Evolutionary conservation across 2,797 vertebrate genomes (phyloP), one percentile per base, ranked within the genome.

Genomic region (Brachymystax lenok): DNA sequence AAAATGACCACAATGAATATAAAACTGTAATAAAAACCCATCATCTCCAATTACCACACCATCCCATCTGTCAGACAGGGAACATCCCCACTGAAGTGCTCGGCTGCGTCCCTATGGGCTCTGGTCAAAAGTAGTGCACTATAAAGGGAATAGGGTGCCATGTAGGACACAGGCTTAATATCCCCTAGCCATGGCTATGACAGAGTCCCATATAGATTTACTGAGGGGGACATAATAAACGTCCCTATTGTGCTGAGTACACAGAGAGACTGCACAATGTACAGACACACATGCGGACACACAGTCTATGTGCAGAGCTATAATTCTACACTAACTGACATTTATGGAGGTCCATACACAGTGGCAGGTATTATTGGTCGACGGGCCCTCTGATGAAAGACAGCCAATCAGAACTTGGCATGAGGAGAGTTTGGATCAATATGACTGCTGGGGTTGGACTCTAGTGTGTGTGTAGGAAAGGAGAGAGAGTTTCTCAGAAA

Each of bases 261-360:
- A 74, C 56, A 71, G 27, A 35, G 33, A 63, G 28, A 30, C 40
- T 27, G n/a, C 5, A 50, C 46, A 71, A 14, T 21, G 68, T 35
- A 3, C 6, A 33, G 17, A 69, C 40, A 46, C 4, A 46, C 40
- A 13, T 10, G 10, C 35, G 35, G 40, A 56, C 40, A 46, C 40
- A 46, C 40, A 46, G 40, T 46, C 16, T 69, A 64, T 19, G 67
- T 71, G 70, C 59, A 71, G 13, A 76, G 76, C 59, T 63, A 61
- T 84, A 81, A 84, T 81, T 82, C 84, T 87, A 83, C 74, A 88
- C 71, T 73, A 81, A 74, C 82, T 92, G 90, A 91, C 91, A 92
- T 92, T 90, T 90, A 80, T 79, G 86, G 74, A 74, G 75, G 79
- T 63, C 78, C 71, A 51, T 33, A 56, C 77, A 24, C 21, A 46